Base-by-base conservation (phyloP, 2,113 vertebrate genomes). In the Eclectus roratus region DNA sequence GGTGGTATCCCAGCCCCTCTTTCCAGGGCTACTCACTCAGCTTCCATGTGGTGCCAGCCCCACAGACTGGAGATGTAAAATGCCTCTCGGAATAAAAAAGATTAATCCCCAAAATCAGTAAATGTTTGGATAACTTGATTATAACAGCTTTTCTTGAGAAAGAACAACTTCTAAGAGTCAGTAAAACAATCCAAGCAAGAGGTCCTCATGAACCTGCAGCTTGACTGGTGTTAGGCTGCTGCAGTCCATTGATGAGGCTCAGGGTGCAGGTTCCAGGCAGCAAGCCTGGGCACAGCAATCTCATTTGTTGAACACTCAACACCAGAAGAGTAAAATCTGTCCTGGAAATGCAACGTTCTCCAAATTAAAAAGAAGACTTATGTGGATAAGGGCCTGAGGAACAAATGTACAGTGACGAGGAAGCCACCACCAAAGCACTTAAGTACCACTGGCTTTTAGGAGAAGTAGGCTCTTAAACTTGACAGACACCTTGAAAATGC, bases 221-320 rank as follows among this genome's bases (percentile, higher is more conserved):
- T 13, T 33, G n/a, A 43, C 24, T 0, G 0, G 29, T 8, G 27
- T 27, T 44, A 4, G 33, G 41, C 4, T 70, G 56, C 70, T 66
- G 66, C 25, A 68, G 35, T 60, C 52, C 43, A 17, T 16, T 21
- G 1, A 12, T 8, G 29, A 52, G 49, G 29, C 35, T 61, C 60
- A 2, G 4, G 7, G 21, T 49, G 39, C 28, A 47, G 50, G 20
- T 33, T 72, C n/a, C 61, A 39, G 24, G 13, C 76, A 79, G 27
- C 19, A 28, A 80, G 55, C 21, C 29, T 78, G 49, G 64, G 29
- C 24, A 47, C 70, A 55, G 39, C 41, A 73, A 20, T 43, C 29
- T 72, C 46, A 18, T 56, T 7, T 63, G 23, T 47, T 73, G 29
- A 64, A 65, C 53, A 44, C 28, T 37, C 80, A 56, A 53, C 20